Evolutionary conservation across 2,888 invertebrate genomes (phyloP).

Genomic region (Drosophila affinis): DNA sequence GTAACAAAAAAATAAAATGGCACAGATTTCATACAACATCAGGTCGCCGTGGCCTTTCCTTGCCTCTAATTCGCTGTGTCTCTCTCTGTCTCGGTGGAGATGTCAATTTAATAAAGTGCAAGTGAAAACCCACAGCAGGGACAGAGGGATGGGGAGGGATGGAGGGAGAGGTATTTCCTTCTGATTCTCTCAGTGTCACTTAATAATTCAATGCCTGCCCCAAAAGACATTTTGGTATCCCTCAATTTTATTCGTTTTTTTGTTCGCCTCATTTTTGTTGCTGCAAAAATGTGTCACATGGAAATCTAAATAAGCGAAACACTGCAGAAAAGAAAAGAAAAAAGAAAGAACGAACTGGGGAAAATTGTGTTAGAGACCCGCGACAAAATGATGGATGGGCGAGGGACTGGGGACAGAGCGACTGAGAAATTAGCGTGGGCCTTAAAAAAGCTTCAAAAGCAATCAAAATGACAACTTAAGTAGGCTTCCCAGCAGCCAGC

Average conservation of each 20-base stretch:
- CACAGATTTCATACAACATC: slow-evolving; percentile 28
- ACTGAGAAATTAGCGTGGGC: slow-evolving; percentile 68
- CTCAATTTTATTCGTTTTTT: slow-evolving; percentile 37
- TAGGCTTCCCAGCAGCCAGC: slow-evolving; percentile 62
- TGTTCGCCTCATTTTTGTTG: slow-evolving; percentile 29
- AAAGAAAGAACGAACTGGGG: slow-evolving; percentile 35
- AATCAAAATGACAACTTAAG: slow-evolving; percentile 79
- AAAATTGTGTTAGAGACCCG: slow-evolving; percentile 62
- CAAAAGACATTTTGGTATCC: slow-evolving; percentile 26
- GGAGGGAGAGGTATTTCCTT: slow-evolving; percentile 2
- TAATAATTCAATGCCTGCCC: slow-evolving; percentile 63
- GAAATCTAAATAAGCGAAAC: slow-evolving; percentile 56
- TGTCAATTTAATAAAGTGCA: slow-evolving; percentile 58
- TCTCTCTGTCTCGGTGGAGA: slow-evolving; percentile 9
- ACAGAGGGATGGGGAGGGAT: background rate
- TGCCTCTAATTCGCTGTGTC: slow-evolving; percentile 19
- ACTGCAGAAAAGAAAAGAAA: slow-evolving; percentile 25
- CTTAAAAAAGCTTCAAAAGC: slow-evolving; percentile 73
- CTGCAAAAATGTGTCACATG: slow-evolving; percentile 57
- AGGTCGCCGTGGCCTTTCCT: slow-evolving; percentile 1
- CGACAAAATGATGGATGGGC: slow-evolving; percentile 69
- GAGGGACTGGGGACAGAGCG: background rate
- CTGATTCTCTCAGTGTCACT: slow-evolving; percentile 51
- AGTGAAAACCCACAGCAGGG: slow-evolving; percentile 32
- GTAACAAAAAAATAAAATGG: slow-evolving; percentile 26